Conservation (phyloP, 1,140 invertebrate species). For the Oedothorax gibbosus region DNA sequence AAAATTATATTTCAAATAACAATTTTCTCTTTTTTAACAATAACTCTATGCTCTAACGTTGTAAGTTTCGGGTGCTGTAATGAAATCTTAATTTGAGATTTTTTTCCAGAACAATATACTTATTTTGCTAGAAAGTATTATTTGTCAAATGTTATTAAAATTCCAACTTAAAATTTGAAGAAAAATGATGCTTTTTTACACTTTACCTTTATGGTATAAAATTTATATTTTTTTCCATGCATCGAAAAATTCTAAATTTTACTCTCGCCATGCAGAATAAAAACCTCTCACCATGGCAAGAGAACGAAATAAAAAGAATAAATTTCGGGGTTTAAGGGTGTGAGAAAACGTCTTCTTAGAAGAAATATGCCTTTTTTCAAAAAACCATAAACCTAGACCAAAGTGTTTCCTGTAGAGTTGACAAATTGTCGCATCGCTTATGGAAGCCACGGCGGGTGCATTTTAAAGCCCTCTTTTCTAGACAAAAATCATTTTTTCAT, state of each 20-base stretch:
- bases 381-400: conserved; percentile 31
- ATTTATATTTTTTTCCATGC: neutral
- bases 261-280: neutral
- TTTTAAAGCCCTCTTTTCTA: conserved; percentile 25
- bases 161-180: neutral
- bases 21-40: too few relatives aligned
- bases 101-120: too few relatives aligned
- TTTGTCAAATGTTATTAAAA: neutral
- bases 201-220: neutral
- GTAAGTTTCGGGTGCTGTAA: too few relatives aligned
- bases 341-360: neutral
- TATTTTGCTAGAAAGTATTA: too few relatives aligned
- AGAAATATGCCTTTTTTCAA: conserved; percentile 1
- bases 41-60: too few relatives aligned
- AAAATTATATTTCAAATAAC: too few relatives aligned
- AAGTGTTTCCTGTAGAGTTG: conserved; percentile 25
- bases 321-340: too few relatives aligned
- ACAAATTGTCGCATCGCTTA: conserved; percentile 28
- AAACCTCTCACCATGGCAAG: neutral
- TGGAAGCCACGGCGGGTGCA: conserved; percentile 38
- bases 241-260: neutral
- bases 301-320: neutral
- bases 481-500: conserved; percentile 22
- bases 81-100: too few relatives aligned
- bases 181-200: neutral